A percentile compares a stretch with the other conserved stretches of the same genome.
Evolutionary conservation across 2,888 invertebrate genomes (phyloP).

Genomic region (Melipona bicolor): DNA sequence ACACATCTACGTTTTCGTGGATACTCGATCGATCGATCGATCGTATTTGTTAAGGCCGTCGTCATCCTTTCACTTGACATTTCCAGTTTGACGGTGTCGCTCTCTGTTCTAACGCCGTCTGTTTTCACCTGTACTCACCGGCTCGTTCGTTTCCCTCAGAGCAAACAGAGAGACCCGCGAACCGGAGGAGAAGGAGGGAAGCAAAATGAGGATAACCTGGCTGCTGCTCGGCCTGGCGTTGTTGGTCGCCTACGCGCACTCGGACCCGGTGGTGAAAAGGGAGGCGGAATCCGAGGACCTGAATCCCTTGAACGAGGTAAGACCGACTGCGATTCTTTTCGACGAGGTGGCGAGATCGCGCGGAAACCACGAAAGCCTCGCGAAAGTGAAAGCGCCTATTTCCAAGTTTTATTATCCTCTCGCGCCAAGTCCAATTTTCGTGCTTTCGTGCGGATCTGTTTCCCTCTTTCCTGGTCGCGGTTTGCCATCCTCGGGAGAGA

Average conservation of each 20-base stretch:
- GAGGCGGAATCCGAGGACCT: slow-evolving; percentile 77
- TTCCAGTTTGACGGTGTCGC: slow-evolving; percentile 12
- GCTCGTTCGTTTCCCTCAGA: slow-evolving; percentile 30
- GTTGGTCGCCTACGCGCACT: slow-evolving; percentile 68
- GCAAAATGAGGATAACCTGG: slow-evolving; percentile 76
- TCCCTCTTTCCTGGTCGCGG: too few species aligned
- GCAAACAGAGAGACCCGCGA: slow-evolving; percentile 16
- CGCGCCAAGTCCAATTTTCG: too few species aligned
- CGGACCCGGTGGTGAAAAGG: slow-evolving; percentile 77
- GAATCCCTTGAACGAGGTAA: slow-evolving; percentile 82
- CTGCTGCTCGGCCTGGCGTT: slow-evolving; percentile 71
- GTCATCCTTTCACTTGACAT: slow-evolving; percentile 63
- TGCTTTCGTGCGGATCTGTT: too few species aligned
- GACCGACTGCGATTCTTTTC: slow-evolving; percentile 35
- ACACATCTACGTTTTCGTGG: neutral
- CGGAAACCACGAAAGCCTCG: neutral
- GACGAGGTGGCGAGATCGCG: neutral
- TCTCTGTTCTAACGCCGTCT: neutral
- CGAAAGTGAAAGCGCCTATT: slow-evolving; percentile 51
- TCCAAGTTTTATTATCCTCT: slow-evolving; percentile 27
- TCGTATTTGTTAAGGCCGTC: neutral
- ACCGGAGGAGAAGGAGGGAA: slow-evolving; percentile 6
- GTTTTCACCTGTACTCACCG: slow-evolving; percentile 1
- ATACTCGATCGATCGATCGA: neutral
- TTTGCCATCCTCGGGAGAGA: neutral